Evolutionary conservation across 2,888 invertebrate species (phyloP), one percentile per base, ranked within the genome.

Genomic region (Zaprionus bogoriensis): DNA sequence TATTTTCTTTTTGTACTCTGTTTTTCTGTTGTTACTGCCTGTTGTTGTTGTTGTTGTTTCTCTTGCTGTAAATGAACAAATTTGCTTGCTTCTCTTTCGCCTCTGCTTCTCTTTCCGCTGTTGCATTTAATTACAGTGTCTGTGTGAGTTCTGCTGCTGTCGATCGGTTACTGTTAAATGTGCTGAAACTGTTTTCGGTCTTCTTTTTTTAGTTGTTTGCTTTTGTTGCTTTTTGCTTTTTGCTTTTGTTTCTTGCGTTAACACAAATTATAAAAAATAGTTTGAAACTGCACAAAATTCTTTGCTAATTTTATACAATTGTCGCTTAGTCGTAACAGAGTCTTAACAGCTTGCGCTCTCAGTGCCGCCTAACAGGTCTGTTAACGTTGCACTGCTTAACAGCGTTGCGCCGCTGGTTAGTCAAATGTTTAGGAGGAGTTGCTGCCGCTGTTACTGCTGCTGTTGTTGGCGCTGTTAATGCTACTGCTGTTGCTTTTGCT

Each of bases 1-100:
- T 82, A 85, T 85, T 78, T 79, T 74, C 36, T 66, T 78, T 76
- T 82, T 80, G 79, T 82, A 79, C 71, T 82, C 70, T 82, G 76
- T 82, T 85, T 80, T 79, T 65, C 81, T 58, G 57, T 61, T 74
- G 66, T 67, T 75, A 57, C 72, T 74, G 74, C 65, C 70, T 69
- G 72, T 70, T 74, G 45, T 61, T 70, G 38, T 44, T 61, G 39
- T 72, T 50, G 19, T 61, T 62, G 45, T 59, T 58, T 59, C 59
- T 66, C 61, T 9, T 30, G 39, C 60, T 45, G 68, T 71, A 73
- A 72, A 53, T 48, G 53, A 74, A 74, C 57, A 68, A 74, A 68
- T 36, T 36, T 17, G 10, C n/a, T n/a, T 55, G 44, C 23, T 19
- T 76, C 41, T 25, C 30, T 52, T 41, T 45, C 27, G 48, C 36